Percentiles rank a stretch among this genome's conserved stretches.
Evolutionary conservation across 2,113 vertebrate genomes (phyloP).

Genomic region (Datnioides undecimradiatus): DNA sequence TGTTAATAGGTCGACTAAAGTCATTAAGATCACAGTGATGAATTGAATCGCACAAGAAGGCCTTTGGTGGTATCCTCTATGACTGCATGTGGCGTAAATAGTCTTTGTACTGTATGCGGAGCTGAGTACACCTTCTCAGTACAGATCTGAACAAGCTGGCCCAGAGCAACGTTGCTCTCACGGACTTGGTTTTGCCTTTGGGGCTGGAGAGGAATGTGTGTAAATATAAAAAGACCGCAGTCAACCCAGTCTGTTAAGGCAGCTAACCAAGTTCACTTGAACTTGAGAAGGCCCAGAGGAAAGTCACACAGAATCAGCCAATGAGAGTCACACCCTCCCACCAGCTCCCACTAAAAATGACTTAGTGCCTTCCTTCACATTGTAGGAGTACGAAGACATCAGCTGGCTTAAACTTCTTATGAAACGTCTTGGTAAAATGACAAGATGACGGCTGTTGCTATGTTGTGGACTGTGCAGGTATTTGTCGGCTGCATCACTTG

Average conservation of each 20-base stretch:
- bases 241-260: conserved; percentile 16
- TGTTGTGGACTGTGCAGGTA: conserved; percentile 32
- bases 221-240: conserved; percentile 36
- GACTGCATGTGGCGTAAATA: not conserved
- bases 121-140: not conserved
- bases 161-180: not conserved
- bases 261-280: not conserved
- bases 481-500: not conserved
- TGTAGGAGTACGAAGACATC: not conserved
- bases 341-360: not conserved
- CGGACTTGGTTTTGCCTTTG: not conserved
- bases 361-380: not conserved
- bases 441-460: conserved; percentile 5
- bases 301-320: conserved; percentile 40
- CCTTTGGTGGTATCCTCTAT: not conserved
- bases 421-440: conserved; percentile 17
- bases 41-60: not conserved
- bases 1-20: not conserved
- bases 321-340: conserved; percentile 38
- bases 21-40: not conserved
- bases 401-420: not conserved
- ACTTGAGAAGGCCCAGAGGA: conserved; percentile 16
- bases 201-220: conserved; percentile 51
- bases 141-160: not conserved
- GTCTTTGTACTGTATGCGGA: conserved; percentile 10